These are phyloP conservation scores for Setipinna tenuifilis DNA, from an alignment of 2,797 vertebrate species.

Conservation along the genomic window DNA sequence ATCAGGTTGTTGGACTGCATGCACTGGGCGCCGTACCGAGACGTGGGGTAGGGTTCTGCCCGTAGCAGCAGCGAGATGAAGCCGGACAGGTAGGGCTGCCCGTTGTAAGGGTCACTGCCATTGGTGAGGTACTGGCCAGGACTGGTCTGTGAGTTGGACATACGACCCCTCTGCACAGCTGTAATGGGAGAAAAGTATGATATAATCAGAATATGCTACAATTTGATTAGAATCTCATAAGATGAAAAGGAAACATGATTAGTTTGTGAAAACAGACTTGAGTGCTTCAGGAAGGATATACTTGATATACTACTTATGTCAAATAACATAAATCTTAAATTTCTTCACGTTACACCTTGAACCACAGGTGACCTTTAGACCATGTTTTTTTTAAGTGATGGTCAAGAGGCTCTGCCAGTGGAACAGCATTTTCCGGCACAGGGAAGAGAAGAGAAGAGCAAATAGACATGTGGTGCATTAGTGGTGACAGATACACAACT, in stretches of 20 bases:
- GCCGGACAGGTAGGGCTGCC: constrained; percentile 83
- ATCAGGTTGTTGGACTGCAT: constrained; percentile 88
- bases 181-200: constrained; percentile 30
- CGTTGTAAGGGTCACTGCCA: constrained; percentile 80
- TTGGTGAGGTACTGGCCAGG: constrained; percentile 81
- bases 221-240: too few relatives aligned
- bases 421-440: background rate
- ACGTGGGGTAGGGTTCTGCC: constrained; percentile 85
- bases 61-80: constrained; percentile 86
- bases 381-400: background rate
- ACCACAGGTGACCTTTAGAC: background rate
- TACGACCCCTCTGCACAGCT: constrained; percentile 87
- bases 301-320: background rate
- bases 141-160: constrained; percentile 81
- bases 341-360: background rate
- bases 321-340: background rate
- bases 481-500: background rate
- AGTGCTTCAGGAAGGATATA: too few relatives aligned
- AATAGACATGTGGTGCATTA: background rate
- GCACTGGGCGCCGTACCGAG: constrained; percentile 84
- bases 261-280: too few relatives aligned
- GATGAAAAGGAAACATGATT: too few relatives aligned
- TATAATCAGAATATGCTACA: background rate
- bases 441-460: background rate
- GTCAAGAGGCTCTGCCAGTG: background rate